Conservation (phyloP, 2,888 invertebrate genomes). For the Perizoma affinitatum region DNA sequence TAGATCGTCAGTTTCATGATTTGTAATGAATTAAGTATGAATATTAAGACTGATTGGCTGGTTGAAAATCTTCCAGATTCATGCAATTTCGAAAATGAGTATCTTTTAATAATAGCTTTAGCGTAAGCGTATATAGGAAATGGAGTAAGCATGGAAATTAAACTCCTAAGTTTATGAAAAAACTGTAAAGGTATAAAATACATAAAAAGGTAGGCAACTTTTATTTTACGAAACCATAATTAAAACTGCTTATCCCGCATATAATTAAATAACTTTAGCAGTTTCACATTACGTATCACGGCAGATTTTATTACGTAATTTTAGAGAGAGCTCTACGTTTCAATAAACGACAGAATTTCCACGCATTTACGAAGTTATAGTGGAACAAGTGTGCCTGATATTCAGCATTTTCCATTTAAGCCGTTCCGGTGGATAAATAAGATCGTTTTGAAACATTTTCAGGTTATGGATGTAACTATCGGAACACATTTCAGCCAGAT, state of each 20-base stretch:
- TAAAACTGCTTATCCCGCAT: neutral
- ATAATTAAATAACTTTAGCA: conserved; percentile 10
- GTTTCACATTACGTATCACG: conserved; percentile 12
- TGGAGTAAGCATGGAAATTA: no score
- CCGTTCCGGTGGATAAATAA: conserved; percentile 32
- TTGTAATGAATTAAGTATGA: neutral
- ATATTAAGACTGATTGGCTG: no score
- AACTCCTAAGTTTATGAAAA: no score
- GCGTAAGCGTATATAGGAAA: no score
- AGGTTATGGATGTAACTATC: conserved; percentile 30
- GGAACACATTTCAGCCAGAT: conserved; percentile 31
- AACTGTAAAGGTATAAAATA: no score
- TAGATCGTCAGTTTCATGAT: neutral
- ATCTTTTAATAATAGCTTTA: no score
- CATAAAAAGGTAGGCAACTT: no score
- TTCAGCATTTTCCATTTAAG: conserved; percentile 32
- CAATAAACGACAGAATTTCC: conserved; percentile 27
- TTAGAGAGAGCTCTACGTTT: conserved; percentile 26
- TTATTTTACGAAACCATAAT: neutral
- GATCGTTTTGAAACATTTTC: conserved; percentile 32
- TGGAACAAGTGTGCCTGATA: conserved; percentile 34
- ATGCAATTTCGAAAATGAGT: no score
- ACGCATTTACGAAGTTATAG: conserved; percentile 29
- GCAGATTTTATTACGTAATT: conserved; percentile 31
- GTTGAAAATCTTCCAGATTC: no score